These are phyloP conservation scores for Epirrhoe alternata DNA, from an alignment of 2,888 invertebrate genomes.

Conservation along the genomic window DNA sequence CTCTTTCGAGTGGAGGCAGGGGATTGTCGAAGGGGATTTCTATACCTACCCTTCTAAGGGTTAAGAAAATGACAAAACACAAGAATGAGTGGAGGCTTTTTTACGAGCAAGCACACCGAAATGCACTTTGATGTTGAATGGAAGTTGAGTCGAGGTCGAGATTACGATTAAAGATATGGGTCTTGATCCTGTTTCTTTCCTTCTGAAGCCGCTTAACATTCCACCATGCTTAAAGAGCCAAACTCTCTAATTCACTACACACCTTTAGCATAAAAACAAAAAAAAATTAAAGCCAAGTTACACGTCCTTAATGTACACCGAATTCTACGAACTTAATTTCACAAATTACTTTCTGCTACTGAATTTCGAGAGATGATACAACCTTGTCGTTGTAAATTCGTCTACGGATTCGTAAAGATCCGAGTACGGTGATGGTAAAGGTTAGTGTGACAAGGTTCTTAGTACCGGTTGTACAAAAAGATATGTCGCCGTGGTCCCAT, in stretches of 20 bases:
- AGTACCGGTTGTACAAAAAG: slow-evolving; percentile 66
- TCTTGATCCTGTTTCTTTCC: background rate
- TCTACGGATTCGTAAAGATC: background rate
- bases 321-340: slow-evolving; percentile 85
- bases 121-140: too few relatives aligned
- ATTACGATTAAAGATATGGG: too few relatives aligned
- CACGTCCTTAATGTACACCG: slow-evolving; percentile 76
- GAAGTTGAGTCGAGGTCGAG: too few relatives aligned
- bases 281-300: slow-evolving; percentile 47
- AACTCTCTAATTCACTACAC: slow-evolving; percentile 36
- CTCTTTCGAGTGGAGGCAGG: too few relatives aligned
- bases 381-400: slow-evolving; percentile 59
- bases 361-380: slow-evolving; percentile 67
- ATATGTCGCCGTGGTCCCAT: slow-evolving; percentile 52
- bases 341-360: slow-evolving; percentile 85
- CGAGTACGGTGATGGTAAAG: background rate
- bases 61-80: too few relatives aligned
- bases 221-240: slow-evolving; percentile 16
- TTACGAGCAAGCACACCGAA: too few relatives aligned
- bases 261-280: slow-evolving; percentile 36
- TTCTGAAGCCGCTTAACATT: slow-evolving; percentile 6
- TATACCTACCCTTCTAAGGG: too few relatives aligned
- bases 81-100: too few relatives aligned
- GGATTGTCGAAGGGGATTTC: too few relatives aligned
- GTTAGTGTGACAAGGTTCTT: slow-evolving; percentile 63